Base-by-base conservation (phyloP, 1,140 invertebrate species). In the Oedothorax gibbosus region DNA sequence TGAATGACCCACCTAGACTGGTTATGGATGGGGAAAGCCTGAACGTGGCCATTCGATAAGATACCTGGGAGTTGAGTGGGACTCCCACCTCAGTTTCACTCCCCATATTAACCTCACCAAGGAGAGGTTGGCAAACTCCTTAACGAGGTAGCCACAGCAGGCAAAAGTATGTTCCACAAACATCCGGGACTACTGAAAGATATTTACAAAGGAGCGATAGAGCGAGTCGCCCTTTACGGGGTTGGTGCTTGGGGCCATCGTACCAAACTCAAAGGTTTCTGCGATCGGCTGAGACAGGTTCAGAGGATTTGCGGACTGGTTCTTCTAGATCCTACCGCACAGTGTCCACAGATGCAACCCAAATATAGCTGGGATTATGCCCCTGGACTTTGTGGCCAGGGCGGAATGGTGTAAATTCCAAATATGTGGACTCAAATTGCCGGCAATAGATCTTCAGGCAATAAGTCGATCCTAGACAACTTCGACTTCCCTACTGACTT, bases 391-490 rank as follows among this genome's bases (percentile, higher is more conserved):
- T 2, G 5, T 5, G 0, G 14, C 35, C 0, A 5, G 8, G 7
- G 11, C 49, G 0, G 14, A 9, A 5, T n/a, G 18, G 15, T 3
- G 0, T 0, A 51, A 15, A 15, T 51, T 51, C 20, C 7, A 49
- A 0, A 5, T 69, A 1, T 7, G 5, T 9, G 7, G 14, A 8
- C 2, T 3, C 2, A 0, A 69, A 7, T 14, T 50, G 11, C 4
- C 14, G 0, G 6, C 3, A 15, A 50, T 49, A 4, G 11, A n/a
- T 12, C 7, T 20, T 9, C 0, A 2, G n/a, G 3, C 0, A 15
- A 0, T 2, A 7, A 0, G 8, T 0, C 6, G 0, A 12, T 7
- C 2, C n/a, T 14, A 4, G 8, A 10, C 2, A 0, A 35, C 35
- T 35, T 2, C 8, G n/a, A 53, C 6, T 3, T 2, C 12, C 35